Conservation (phyloP, 1,140 invertebrate species). For the Vanessa atalanta region DNA sequence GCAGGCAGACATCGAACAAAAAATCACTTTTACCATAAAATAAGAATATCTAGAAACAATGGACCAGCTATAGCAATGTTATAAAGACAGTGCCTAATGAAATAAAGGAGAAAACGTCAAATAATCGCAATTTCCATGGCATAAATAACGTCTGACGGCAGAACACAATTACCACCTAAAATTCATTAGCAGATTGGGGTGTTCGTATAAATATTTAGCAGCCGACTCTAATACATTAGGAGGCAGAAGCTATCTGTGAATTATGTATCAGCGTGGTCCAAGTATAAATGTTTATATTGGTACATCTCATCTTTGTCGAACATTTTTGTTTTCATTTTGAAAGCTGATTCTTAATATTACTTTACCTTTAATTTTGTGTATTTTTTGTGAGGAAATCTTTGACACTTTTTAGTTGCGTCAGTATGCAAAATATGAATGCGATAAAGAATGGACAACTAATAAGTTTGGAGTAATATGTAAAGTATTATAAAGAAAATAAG, state of each 20-base stretch:
- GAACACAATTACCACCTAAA: slow-evolving; percentile 36
- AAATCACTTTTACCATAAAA: no score
- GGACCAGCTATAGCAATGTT: no score
- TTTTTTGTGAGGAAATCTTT: no score
- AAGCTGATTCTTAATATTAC: no score
- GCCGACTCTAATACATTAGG: slow-evolving; percentile 54
- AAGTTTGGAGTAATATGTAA: no score
- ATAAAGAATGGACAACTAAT: no score
- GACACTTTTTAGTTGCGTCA: no score
- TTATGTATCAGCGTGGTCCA: slow-evolving; percentile 49
- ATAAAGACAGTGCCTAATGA: not conserved
- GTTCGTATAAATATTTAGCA: slow-evolving; percentile 58
- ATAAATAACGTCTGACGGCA: slow-evolving; percentile 26
- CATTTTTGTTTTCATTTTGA: not conserved
- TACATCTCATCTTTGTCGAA: not conserved
- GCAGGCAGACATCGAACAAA: no score
- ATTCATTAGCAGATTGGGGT: slow-evolving; percentile 59
- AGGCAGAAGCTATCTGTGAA: slow-evolving; percentile 51
- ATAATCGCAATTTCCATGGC: not conserved
- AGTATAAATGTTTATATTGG: not conserved
- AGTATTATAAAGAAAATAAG: no score
- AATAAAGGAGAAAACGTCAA: not conserved
- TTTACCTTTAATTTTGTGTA: no score
- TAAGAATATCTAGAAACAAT: no score
- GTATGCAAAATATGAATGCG: no score